Evolutionary conservation across 2,113 vertebrate genomes (phyloP), one percentile per base, ranked within the genome.

Genomic region (Ictalurus furcatus): DNA sequence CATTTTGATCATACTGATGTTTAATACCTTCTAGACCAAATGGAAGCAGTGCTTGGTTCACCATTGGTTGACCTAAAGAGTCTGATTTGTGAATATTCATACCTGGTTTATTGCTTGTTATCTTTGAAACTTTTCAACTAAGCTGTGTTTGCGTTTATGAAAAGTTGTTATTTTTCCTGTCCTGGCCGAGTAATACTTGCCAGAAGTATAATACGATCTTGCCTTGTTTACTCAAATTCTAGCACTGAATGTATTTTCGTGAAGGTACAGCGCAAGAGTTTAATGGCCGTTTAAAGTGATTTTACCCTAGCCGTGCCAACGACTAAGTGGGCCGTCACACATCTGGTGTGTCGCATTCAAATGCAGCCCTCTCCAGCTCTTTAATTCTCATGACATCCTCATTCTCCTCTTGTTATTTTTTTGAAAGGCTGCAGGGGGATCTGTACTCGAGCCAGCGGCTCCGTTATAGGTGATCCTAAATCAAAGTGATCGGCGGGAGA

Each of bases 401-500:
- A 7, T 69, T 52, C 71, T 74, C 21, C 37, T 79, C 30, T 37
- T 61, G 54, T 76, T 84, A 16, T 30, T 67, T 54, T 37, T 69
- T 28, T 11, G 81, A 89, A 34, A 14, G 28, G 4, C 79, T 28
- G 63, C 56, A 84, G 40, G 69, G 48, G 19, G 13, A 59, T 86
- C 61, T 86, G 44, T 78, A 59, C 67, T n/a, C 52, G 30, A 48
- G 69, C 79, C 81, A 69, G 54, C 13, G 14, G 28, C 85, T 88
- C 25, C 59, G 58, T 88, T 78, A 86, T 71, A 21, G 21, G 61
- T 48, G 73, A 83, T 52, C 58, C 61, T 82, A 91, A 92, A 93
- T 94, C 73, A 88, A 87, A 90, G 90, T 63, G 69, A 80, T 88
- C 67, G 82, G 83, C 87, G 76, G 30, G 59, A 65, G 89, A 73